Percentiles rank a stretch among this genome's conserved stretches.
Conservation (phyloP, 2,888 invertebrate genomes). For the Mimas tiliae region DNA sequence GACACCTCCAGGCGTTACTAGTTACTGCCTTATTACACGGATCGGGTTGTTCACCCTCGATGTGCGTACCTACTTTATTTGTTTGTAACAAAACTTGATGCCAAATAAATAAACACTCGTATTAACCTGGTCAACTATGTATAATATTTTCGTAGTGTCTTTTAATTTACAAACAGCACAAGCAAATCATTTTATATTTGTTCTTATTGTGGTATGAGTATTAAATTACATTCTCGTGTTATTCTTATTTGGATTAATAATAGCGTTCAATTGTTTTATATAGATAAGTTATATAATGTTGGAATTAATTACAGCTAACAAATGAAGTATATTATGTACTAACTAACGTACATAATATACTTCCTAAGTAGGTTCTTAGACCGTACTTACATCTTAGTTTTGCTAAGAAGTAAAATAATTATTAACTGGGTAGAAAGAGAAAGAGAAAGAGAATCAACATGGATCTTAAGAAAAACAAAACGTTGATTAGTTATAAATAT, state of each 20-base stretch:
- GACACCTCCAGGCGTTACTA: constrained; percentile 47
- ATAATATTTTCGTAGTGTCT: neutral
- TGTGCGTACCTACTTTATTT: constrained; percentile 30
- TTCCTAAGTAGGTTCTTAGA: too few relatives aligned
- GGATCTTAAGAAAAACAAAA: neutral
- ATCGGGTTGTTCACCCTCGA: constrained; percentile 43
- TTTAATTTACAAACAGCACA: constrained; percentile 6
- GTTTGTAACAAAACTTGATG: neutral
- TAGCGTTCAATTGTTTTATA: neutral
- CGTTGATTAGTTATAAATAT: neutral
- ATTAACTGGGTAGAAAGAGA: too few relatives aligned
- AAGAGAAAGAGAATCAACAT: too few relatives aligned
- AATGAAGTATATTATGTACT: too few relatives aligned
- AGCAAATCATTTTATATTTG: neutral
- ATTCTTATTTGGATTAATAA: constrained; percentile 6
- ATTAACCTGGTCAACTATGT: constrained; percentile 1
- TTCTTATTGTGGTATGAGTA: neutral
- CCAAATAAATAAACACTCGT: neutral
- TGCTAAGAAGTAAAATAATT: too few relatives aligned
- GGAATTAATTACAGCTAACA: too few relatives aligned
- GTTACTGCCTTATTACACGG: constrained; percentile 43
- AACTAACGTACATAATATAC: too few relatives aligned
- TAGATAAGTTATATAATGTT: too few relatives aligned
- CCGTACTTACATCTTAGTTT: too few relatives aligned
- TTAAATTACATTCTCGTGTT: constrained; percentile 2